phyloP scores from a whole-genome alignment of 2,113 vertebrate species.

The Mugil cephalus region DNA sequence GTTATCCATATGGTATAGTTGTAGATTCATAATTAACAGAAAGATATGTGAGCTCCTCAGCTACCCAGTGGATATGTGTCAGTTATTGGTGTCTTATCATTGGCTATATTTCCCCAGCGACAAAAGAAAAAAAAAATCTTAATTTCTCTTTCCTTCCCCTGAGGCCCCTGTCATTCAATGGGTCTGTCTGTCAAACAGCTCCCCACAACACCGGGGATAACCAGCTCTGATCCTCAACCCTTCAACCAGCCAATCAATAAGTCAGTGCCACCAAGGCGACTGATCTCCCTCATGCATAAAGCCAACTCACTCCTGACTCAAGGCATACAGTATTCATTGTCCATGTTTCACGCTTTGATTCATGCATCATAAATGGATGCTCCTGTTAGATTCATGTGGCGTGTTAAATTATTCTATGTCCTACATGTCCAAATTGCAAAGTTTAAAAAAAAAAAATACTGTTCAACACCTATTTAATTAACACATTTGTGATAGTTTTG shows the following conservation, averaged over 20 bases:
- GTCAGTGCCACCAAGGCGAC: constrained; percentile 35
- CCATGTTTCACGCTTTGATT: constrained; percentile 4
- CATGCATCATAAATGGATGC: constrained; percentile 48
- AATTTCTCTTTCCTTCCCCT: not conserved
- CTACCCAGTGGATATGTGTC: not conserved
- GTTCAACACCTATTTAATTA: constrained; percentile 31
- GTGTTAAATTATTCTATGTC: constrained; percentile 15
- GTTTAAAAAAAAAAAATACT: constrained; percentile 7
- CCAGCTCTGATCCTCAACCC: constrained; percentile 27
- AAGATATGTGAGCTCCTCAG: not conserved
- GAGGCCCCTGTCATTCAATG: constrained; percentile 17
- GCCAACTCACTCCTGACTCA: constrained; percentile 10
- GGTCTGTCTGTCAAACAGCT: constrained; percentile 22
- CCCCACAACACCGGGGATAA: constrained; percentile 19
- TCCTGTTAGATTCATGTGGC: constrained; percentile 2
- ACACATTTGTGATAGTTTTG: constrained; percentile 14
- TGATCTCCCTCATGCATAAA: not conserved
- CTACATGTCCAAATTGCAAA: not conserved
- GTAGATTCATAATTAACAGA: not conserved
- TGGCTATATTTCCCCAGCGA: constrained; percentile 4
- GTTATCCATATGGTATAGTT: constrained; percentile 1
- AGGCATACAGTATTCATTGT: constrained; percentile 40
- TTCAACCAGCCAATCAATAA: constrained; percentile 25
- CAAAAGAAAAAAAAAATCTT: not conserved
- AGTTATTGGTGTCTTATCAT: not conserved